Conservation (phyloP, 1,140 invertebrate genomes). For the Nasonia giraulti region DNA sequence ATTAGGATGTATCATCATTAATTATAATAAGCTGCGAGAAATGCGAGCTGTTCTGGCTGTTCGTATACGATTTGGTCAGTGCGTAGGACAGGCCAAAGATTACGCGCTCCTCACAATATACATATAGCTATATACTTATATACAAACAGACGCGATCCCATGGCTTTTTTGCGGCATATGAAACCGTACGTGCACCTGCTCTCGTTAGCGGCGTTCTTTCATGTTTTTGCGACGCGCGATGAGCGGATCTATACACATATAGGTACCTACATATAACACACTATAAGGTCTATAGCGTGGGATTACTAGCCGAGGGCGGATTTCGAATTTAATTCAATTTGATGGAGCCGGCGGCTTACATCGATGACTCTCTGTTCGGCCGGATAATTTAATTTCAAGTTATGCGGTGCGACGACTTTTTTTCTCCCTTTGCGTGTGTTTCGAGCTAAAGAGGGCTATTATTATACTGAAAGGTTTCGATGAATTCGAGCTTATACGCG, state of each 20-base stretch:
- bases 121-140: no score
- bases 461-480: neutral
- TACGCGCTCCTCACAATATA: no score
- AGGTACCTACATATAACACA: neutral
- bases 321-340: neutral
- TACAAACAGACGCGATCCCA: no score
- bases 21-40: neutral
- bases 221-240: neutral
- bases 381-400: neutral
- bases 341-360: neutral
- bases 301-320: neutral
- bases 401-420: neutral
- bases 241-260: neutral
- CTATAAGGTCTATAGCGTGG: neutral
- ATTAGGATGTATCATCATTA: constrained; percentile 12
- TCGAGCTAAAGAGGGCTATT: neutral
- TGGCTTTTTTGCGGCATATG: neutral
- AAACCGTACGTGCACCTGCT: neutral
- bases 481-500: neutral
- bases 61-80: no score
- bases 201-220: neutral
- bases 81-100: no score
- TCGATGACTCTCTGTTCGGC: no score
- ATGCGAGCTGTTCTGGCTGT: no score
- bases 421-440: no score